Evolutionary conservation across 1,140 invertebrate genomes (phyloP).

Genomic region (Ephestia elutella): DNA sequence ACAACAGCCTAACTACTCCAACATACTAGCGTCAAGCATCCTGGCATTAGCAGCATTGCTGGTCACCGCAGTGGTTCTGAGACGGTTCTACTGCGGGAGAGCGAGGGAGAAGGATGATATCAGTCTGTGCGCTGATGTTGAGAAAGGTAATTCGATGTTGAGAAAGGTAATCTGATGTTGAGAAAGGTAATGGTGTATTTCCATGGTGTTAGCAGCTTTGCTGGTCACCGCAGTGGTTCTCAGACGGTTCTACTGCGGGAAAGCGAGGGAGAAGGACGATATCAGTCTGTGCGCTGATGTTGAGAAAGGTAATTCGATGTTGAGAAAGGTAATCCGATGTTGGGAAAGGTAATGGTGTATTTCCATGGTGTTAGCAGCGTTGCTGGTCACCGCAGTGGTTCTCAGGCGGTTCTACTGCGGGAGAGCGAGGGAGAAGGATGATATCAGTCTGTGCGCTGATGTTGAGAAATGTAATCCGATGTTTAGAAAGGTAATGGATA

Average conservation of each 20-base stretch:
- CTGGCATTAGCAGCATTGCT: slow-evolving; percentile 41
- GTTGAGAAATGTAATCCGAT: slow-evolving; percentile 45
- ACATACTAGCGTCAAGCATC: slow-evolving; percentile 34
- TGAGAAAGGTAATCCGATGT: no score
- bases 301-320: slow-evolving; percentile 44
- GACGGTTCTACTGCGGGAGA: slow-evolving; percentile 38
- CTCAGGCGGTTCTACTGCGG: slow-evolving; percentile 43
- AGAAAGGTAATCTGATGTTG: no score
- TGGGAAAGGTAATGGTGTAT: no score
- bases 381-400: slow-evolving; percentile 41
- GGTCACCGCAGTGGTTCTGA: slow-evolving; percentile 39
- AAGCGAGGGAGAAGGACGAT: slow-evolving; percentile 32
- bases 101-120: slow-evolving; percentile 35
- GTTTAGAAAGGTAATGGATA: no score
- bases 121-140: slow-evolving; percentile 37
- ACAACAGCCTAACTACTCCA: slow-evolving; percentile 34
- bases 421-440: slow-evolving; percentile 30
- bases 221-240: slow-evolving; percentile 43
- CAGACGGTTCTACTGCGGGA: slow-evolving; percentile 38
- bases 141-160: slow-evolving; percentile 40
- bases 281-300: slow-evolving; percentile 36
- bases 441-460: slow-evolving; percentile 36
- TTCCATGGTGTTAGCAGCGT: slow-evolving; percentile 33
- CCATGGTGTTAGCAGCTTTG: slow-evolving; percentile 35
- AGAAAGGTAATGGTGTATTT: no score